Evolutionary conservation across 2,797 vertebrate genomes (phyloP).

Genomic region (Benthosema pterotum): DNA sequence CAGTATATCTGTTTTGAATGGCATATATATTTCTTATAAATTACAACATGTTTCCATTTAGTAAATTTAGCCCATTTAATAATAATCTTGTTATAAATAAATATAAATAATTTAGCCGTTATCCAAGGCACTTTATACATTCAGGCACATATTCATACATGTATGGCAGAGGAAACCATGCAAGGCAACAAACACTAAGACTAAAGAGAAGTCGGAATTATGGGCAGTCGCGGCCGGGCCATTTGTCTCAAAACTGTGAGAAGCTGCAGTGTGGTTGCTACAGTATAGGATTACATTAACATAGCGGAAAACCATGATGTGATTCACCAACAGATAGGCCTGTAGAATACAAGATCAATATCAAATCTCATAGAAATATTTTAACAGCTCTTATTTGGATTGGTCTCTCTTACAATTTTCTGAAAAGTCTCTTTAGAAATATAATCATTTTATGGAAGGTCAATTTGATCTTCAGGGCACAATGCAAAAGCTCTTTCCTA

Average conservation of each 20-base stretch:
- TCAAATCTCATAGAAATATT: conserved; percentile 27
- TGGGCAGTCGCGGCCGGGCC: background rate
- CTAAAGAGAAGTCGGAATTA: too few species aligned
- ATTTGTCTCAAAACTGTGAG: background rate
- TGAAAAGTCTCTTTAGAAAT: conserved; percentile 43
- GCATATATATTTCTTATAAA: too few species aligned
- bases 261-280: conserved; percentile 2
- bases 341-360: conserved; percentile 21
- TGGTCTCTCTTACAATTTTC: conserved; percentile 48
- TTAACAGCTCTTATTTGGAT: conserved; percentile 48
- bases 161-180: too few species aligned
- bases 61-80: too few species aligned
- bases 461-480: conserved; percentile 45
- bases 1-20: too few species aligned
- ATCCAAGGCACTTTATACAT: too few species aligned
- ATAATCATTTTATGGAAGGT: conserved; percentile 58
- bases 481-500: conserved; percentile 43
- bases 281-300: conserved; percentile 12
- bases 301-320: conserved; percentile 2
- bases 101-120: too few species aligned
- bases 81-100: too few species aligned
- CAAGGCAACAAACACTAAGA: too few species aligned
- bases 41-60: too few species aligned
- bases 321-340: conserved; percentile 31
- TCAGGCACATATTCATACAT: too few species aligned